Percentiles rank a stretch among this genome's conserved stretches.
Conservation (phyloP, 2,888 invertebrate genomes). For the Macaria notata region DNA sequence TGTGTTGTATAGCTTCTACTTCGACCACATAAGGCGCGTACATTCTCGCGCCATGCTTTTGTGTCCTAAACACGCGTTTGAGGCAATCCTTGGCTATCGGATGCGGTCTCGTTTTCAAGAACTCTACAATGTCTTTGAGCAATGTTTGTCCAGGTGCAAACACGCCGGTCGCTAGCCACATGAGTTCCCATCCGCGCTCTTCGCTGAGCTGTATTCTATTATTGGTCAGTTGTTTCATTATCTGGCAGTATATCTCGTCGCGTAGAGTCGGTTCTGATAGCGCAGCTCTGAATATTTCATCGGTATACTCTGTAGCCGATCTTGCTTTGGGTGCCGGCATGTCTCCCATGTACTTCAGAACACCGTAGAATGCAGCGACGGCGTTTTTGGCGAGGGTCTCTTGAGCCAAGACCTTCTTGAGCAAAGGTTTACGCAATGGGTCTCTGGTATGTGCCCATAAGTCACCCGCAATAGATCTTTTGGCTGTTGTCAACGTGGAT, state of each 20-base stretch:
- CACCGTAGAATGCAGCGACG: slow-evolving; percentile 87
- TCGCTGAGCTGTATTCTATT: slow-evolving; percentile 93
- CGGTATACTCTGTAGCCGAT: slow-evolving; percentile 91
- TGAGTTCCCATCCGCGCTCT: slow-evolving; percentile 96
- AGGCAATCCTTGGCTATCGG: slow-evolving; percentile 92
- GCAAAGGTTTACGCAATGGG: slow-evolving; percentile 90
- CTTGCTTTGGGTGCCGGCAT: slow-evolving; percentile 91
- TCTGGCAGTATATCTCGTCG: slow-evolving; percentile 96
- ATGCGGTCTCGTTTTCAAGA: slow-evolving; percentile 87
- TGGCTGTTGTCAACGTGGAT: slow-evolving; percentile 85
- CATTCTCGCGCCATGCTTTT: slow-evolving; percentile 88
- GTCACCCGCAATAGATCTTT: slow-evolving; percentile 85
- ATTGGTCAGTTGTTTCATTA: slow-evolving; percentile 96
- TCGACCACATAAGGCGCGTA: slow-evolving; percentile 96
- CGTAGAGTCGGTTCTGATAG: slow-evolving; percentile 88
- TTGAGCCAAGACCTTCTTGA: slow-evolving; percentile 88
- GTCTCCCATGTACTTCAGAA: slow-evolving; percentile 94
- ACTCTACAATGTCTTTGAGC: slow-evolving; percentile 88
- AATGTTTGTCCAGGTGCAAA: slow-evolving; percentile 90
- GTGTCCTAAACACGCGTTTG: slow-evolving; percentile 89
- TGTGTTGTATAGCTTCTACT: slow-evolving; percentile 96
- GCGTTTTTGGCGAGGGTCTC: slow-evolving; percentile 88
- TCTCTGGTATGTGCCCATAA: slow-evolving; percentile 92
- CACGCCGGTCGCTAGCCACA: slow-evolving; percentile 95
- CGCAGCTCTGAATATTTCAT: slow-evolving; percentile 92